These are phyloP conservation scores for Octopus sinensis DNA, from an alignment of 1,140 invertebrate genomes.

Conservation along the genomic window DNA sequence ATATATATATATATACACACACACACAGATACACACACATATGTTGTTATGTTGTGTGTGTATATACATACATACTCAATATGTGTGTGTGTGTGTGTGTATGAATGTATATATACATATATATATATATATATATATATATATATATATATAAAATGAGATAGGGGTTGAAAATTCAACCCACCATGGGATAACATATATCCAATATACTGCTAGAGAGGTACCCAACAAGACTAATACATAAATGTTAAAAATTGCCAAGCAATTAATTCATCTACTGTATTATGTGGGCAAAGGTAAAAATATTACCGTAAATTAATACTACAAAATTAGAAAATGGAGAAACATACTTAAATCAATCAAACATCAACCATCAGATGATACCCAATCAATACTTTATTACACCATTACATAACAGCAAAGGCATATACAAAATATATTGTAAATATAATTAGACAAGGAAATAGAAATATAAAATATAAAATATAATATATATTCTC, in stretches of 20 bases:
- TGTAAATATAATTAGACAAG: not conserved
- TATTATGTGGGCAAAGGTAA: too few species aligned
- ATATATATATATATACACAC: not conserved
- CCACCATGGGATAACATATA: too few species aligned
- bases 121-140: constrained; percentile 3
- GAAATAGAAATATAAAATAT: not conserved
- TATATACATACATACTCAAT: too few species aligned
- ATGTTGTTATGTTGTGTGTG: too few species aligned
- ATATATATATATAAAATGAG: not conserved
- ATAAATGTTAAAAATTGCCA: too few species aligned
- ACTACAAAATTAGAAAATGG: too few species aligned
- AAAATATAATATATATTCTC: not conserved
- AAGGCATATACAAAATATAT: not conserved
- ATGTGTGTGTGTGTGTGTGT: not conserved
- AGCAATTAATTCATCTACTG: too few species aligned
- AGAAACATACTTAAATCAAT: not conserved
- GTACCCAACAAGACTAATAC: too few species aligned
- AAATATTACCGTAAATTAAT: too few species aligned
- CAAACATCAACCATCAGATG: not conserved
- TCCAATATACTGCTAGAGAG: too few species aligned
- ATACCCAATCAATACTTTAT: not conserved
- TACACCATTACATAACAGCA: not conserved
- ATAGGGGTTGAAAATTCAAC: too few species aligned
- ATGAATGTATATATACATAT: not conserved
- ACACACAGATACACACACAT: too few species aligned